These are phyloP conservation scores for Blastomussa wellsi DNA, from an alignment of 92 coral and sea anemone genomes.

Conservation along the genomic window DNA sequence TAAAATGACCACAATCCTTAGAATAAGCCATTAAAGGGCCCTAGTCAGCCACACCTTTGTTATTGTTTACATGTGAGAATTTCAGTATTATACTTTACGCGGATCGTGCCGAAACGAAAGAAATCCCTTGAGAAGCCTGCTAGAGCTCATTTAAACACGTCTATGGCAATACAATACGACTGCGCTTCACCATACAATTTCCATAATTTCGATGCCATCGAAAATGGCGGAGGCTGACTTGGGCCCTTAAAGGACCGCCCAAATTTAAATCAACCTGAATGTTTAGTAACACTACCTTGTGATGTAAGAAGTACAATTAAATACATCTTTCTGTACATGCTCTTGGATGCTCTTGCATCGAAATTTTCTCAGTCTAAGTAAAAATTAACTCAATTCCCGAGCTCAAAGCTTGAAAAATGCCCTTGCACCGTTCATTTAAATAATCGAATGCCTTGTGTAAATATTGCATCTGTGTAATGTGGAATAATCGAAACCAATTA, in stretches of 20 bases:
- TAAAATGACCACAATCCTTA: background rate
- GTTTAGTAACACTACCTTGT: background rate
- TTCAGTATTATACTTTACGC: too few relatives aligned
- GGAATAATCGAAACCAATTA: constrained; percentile 6
- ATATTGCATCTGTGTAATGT: background rate
- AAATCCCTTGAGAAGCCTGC: too few relatives aligned
- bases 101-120: too few relatives aligned
- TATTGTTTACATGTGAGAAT: too few relatives aligned
- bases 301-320: background rate
- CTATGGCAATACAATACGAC: too few relatives aligned
- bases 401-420: background rate
- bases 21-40: background rate
- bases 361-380: background rate
- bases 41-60: too few relatives aligned
- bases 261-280: background rate
- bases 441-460: background rate
- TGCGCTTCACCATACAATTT: too few relatives aligned
- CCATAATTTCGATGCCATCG: too few relatives aligned
- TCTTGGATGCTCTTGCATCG: too few relatives aligned
- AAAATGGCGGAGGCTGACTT: too few relatives aligned
- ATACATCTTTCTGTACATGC: background rate
- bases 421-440: background rate
- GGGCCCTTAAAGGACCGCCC: constrained; percentile 11
- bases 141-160: too few relatives aligned
- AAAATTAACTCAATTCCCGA: too few relatives aligned